Evolutionary conservation across 1,140 invertebrate species (phyloP), one percentile per base, ranked within the genome.

Genomic region (Trachelipus rathkii): DNA sequence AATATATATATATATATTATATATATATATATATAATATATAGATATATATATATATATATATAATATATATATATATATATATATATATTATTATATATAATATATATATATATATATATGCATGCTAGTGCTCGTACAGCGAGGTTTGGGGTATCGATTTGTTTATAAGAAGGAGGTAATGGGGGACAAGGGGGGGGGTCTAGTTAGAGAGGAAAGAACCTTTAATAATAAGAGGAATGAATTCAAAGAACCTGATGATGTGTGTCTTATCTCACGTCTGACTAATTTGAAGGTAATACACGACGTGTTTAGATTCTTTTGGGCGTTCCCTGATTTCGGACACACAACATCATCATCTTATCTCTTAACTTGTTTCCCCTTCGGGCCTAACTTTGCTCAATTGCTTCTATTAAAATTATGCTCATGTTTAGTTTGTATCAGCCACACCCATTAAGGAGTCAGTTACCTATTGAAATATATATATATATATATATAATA

Each of bases 281-380:
- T 60, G 11, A 4, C 50, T 60, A 60, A 60, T 60, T 60, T 60
- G 50, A 60, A 60, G 50, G 50, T 60, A 60, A 60, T 60, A 60
- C 33, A 33, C 19, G 50, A 60, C 11, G 50, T 60, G 50, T 60
- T 60, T 60, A 60, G 50, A 60, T 60, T 4, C 50, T 2, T 60
- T 15, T 60, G 50, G 50, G 50, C 50, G 50, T 60, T 60, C 50
- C 50, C 50, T 60, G 50, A 60, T 60, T 60, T 19, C 11, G 50
- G 50, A 60, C 50, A 19, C 50, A 60, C 19, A 60, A 19, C 11
- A 33, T 33, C 33, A 33, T 33, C 33, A 3, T 15, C 50, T 60
- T 60, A 60, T 60, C 50, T 60, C 11, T 19, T 15, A 60, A 19
- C 11, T 60, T 60, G 50, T 60, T 60, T 60, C 50, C 50, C 19